Percentiles rank a stretch among this genome's conserved stretches.
Conservation (phyloP, 2,797 vertebrate genomes). For the Varecia variegata region DNA sequence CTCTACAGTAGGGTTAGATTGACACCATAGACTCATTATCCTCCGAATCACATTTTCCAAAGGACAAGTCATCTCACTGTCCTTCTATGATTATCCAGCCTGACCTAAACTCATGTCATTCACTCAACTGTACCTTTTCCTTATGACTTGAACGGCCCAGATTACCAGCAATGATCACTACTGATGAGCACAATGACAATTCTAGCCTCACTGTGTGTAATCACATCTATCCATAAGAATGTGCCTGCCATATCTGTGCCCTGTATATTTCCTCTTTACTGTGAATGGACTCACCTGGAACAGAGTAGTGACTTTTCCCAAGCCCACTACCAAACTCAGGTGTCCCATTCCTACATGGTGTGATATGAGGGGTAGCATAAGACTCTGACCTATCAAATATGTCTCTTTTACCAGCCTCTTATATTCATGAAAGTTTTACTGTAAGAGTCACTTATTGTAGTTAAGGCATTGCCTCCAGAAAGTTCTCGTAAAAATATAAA, state of each 20-base stretch:
- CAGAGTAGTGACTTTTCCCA: background rate
- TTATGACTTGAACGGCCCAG: background rate
- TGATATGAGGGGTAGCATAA: background rate
- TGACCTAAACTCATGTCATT: background rate
- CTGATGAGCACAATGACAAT: background rate
- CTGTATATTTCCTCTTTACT: background rate
- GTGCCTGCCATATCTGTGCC: background rate
- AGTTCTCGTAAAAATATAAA: background rate
- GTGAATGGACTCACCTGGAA: background rate
- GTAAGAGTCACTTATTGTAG: background rate
- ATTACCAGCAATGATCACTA: background rate
- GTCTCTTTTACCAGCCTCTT: background rate
- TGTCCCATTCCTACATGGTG: accelerated
- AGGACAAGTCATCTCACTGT: background rate
- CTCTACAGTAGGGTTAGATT: background rate
- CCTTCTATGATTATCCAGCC: background rate
- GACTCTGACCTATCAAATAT: background rate
- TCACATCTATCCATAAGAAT: background rate
- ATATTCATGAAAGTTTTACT: background rate
- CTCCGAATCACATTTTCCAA: background rate
- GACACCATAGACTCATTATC: background rate
- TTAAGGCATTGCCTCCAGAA: background rate
- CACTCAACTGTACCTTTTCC: accelerated
- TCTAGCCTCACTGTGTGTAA: background rate
- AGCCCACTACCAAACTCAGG: background rate